phyloP scores from a whole-genome alignment of 2,888 invertebrate genomes.

The Coelogynopora nodosa region DNA sequence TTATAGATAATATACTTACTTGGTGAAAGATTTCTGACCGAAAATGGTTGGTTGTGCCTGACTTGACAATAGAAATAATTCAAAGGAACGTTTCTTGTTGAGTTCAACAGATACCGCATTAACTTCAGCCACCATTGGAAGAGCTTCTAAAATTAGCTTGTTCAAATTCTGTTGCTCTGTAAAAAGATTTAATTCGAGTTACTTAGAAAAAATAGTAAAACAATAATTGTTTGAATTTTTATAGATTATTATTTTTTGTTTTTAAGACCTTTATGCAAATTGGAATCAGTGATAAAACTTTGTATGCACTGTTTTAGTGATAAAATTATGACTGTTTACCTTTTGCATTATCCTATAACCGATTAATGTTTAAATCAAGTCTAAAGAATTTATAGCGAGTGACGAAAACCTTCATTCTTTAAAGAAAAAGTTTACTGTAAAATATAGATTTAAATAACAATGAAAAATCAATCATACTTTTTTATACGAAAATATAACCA shows the following conservation, averaged over 20 bases:
- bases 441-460: too few relatives aligned
- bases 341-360: too few relatives aligned
- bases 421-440: background rate
- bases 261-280: background rate
- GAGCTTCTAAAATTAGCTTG: background rate
- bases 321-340: too few relatives aligned
- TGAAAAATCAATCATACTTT: too few relatives aligned
- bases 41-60: background rate
- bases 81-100: background rate
- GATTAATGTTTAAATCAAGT: too few relatives aligned
- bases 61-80: background rate
- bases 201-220: too few relatives aligned
- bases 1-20: too few relatives aligned
- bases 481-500: too few relatives aligned
- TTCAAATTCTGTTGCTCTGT: background rate
- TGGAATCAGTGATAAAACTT: background rate
- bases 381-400: too few relatives aligned
- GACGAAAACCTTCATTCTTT: too few relatives aligned
- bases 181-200: background rate
- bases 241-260: background rate
- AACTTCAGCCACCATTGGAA: background rate
- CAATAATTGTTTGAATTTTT: too few relatives aligned
- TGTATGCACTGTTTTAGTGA: too few relatives aligned
- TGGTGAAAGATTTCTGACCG: background rate
- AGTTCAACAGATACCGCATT: background rate